Evolutionary conservation across 64 coral and sea anemone genomes (phyloP).

Genomic region (Cladopsammia gracilis): DNA sequence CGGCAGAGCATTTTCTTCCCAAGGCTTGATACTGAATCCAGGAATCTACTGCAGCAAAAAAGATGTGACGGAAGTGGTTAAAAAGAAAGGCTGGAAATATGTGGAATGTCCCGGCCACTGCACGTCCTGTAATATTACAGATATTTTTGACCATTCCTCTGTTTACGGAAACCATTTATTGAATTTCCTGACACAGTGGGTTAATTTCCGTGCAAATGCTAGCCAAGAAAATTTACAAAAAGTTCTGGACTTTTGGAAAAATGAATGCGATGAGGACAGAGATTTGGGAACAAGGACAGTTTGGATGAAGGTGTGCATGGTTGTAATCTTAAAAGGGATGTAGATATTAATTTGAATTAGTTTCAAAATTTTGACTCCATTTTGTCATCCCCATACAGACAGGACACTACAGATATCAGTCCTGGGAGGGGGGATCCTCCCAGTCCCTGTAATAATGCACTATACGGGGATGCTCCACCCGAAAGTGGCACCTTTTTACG

Average conservation of each 20-base stretch:
- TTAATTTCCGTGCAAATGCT: background rate
- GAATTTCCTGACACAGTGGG: conserved; percentile 36
- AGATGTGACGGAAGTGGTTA: conserved; percentile 6
- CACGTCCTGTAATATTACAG: conserved; percentile 21
- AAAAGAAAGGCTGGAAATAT: conserved; percentile 54
- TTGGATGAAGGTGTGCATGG: background rate
- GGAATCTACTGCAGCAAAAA: background rate
- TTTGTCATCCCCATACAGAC: too few species aligned
- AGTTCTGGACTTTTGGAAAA: conserved; percentile 19
- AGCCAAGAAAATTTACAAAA: conserved; percentile 13
- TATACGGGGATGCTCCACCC: too few species aligned
- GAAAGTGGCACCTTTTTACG: too few species aligned
- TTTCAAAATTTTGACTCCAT: too few species aligned
- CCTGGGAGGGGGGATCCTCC: too few species aligned
- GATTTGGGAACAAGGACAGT: background rate
- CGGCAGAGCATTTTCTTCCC: background rate
- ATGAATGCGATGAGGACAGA: background rate
- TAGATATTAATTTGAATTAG: too few species aligned
- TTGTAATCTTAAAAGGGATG: conserved; percentile 13
- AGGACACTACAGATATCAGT: too few species aligned
- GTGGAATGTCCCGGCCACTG: conserved; percentile 1
- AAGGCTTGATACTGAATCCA: background rate
- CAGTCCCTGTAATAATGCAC: too few species aligned
- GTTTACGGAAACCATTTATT: conserved; percentile 5
- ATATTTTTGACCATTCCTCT: conserved; percentile 30